A percentile compares a stretch with the other conserved stretches of the same genome.
phyloP scores from a whole-genome alignment of 2,797 vertebrate species.

The Morus bassanus region DNA sequence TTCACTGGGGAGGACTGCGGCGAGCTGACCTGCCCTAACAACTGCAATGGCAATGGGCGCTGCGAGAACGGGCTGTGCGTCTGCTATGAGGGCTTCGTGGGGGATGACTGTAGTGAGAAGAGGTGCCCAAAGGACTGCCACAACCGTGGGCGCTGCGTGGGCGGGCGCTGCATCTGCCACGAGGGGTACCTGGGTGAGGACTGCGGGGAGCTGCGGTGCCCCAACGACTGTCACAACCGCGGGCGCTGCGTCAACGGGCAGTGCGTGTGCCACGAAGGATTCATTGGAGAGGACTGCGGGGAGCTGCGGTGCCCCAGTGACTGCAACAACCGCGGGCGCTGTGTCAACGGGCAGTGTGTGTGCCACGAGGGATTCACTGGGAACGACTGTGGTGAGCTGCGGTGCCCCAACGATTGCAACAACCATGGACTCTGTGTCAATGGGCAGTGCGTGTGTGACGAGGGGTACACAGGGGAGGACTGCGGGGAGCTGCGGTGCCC shows the following conservation, averaged over 20 bases:
- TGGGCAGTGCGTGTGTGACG: constrained; percentile 83
- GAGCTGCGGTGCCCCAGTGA: constrained; percentile 84
- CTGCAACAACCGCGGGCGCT: constrained; percentile 82
- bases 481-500: constrained; percentile 84
- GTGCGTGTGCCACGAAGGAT: constrained; percentile 85
- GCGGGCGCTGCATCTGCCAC: constrained; percentile 88
- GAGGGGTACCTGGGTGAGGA: constrained; percentile 85
- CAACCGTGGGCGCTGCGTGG: constrained; percentile 84
- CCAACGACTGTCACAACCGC: constrained; percentile 79
- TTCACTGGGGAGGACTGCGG: constrained; percentile 91
- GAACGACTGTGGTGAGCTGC: constrained; percentile 83
- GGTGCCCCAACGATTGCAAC: constrained; percentile 86
- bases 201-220: constrained; percentile 85
- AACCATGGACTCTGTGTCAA: constrained; percentile 73
- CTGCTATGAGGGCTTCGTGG: constrained; percentile 84
- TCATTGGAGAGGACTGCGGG: constrained; percentile 84
- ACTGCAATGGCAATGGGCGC: constrained; percentile 83
- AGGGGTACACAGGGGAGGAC: constrained; percentile 84
- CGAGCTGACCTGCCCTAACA: constrained; percentile 81
- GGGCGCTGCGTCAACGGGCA: constrained; percentile 86
- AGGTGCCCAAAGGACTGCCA: constrained; percentile 88
- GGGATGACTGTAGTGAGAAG: constrained; percentile 86
- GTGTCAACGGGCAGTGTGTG: constrained; percentile 83
- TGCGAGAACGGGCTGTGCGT: constrained; percentile 88
- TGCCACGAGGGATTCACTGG: constrained; percentile 86